Evolutionary conservation across 1,140 invertebrate genomes (phyloP).

Genomic region (Ladona fulva): DNA sequence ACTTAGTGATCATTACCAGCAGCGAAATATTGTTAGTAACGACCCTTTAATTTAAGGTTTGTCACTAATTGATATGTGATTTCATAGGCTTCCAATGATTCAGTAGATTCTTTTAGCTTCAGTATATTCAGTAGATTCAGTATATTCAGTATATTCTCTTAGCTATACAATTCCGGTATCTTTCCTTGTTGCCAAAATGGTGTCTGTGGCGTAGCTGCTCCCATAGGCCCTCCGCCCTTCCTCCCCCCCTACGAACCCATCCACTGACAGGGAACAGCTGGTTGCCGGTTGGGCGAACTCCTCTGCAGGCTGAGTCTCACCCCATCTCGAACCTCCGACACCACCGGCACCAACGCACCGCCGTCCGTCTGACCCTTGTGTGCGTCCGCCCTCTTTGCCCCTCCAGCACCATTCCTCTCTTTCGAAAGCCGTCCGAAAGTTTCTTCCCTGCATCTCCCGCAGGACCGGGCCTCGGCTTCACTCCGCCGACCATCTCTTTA

Average conservation of each 20-base stretch:
- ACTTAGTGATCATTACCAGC: too few relatives aligned
- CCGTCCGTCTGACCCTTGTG: neutral
- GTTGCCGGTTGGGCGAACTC: constrained; percentile 5
- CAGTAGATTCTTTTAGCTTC: too few relatives aligned
- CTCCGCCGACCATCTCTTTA: neutral
- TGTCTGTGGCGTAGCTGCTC: neutral
- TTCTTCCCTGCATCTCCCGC: neutral
- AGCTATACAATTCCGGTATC: neutral
- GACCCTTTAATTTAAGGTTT: too few relatives aligned
- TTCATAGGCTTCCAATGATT: too few relatives aligned
- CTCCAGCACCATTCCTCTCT: neutral
- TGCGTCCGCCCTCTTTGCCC: neutral
- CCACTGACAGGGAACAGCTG: neutral
- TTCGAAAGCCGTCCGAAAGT: neutral
- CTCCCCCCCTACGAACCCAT: neutral
- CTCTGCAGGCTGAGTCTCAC: neutral
- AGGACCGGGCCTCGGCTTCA: neutral
- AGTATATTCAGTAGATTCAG: too few relatives aligned
- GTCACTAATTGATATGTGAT: too few relatives aligned
- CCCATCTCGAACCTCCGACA: neutral
- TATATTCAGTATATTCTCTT: too few relatives aligned
- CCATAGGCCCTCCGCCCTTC: neutral
- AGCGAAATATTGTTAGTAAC: too few relatives aligned
- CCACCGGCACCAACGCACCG: neutral
- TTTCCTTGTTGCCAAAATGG: neutral